These are phyloP conservation scores for Rhinoderma darwinii DNA, from an alignment of 2,113 vertebrate genomes.

Conservation along the genomic window DNA sequence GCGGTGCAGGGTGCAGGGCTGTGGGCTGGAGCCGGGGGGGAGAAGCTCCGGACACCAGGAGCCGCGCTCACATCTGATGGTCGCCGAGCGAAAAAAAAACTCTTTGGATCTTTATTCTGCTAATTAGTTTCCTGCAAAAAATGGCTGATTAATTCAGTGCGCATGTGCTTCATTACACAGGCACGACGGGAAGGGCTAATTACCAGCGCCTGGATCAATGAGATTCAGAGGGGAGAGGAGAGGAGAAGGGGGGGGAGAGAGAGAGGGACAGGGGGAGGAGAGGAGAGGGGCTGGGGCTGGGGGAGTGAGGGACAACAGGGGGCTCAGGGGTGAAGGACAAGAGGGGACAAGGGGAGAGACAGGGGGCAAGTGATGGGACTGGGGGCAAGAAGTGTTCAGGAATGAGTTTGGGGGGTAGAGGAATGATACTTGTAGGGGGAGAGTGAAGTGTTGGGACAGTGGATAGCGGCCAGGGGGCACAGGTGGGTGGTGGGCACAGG, in stretches of 20 bases:
- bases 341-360: neutral
- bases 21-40: slow-evolving; percentile 82
- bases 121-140: slow-evolving; percentile 99
- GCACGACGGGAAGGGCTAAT: slow-evolving; percentile 99
- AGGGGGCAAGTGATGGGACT: neutral
- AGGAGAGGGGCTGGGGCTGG: slow-evolving; percentile 79
- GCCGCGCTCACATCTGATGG: slow-evolving; percentile 90
- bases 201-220: slow-evolving; percentile 99
- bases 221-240: slow-evolving; percentile 92
- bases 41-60: slow-evolving; percentile 64
- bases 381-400: neutral
- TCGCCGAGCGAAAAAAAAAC: slow-evolving; percentile 97
- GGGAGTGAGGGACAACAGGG: slow-evolving; percentile 78
- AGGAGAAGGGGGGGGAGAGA: slow-evolving; percentile 71
- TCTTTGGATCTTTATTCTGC: slow-evolving; percentile 99
- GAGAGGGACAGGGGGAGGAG: slow-evolving; percentile 76
- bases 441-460: slow-evolving; percentile 33
- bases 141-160: slow-evolving; percentile 99
- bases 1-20: slow-evolving; percentile 65
- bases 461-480: slow-evolving; percentile 55
- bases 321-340: slow-evolving; percentile 73
- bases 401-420: slow-evolving; percentile 15
- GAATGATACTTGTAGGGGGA: slow-evolving; percentile 67
- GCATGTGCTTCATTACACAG: slow-evolving; percentile 99
- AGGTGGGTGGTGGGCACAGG: slow-evolving; percentile 67